Base-by-base conservation (phyloP, 1,140 invertebrate species). In the Habropoda laboriosa region DNA sequence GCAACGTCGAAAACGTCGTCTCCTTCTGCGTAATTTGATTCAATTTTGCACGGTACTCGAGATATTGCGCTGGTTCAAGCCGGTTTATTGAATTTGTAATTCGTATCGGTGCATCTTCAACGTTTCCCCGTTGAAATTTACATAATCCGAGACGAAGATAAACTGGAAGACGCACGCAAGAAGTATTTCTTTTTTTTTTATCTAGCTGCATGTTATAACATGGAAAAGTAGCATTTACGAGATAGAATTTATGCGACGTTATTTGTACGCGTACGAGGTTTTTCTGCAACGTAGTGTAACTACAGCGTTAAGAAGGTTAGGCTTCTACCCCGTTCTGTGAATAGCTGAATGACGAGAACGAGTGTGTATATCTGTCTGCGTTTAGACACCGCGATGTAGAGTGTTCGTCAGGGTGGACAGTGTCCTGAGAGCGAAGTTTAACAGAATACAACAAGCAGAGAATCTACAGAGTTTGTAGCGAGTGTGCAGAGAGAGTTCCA, bases 371-470 rank as follows among this genome's bases (percentile, higher is more conserved):
- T 32, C 4, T n/a, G 58, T 18, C 12, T 13, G 13, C 6, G 24
- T 63, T 24, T 27, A 10, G 40, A 38, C 42, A 24, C 12, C n/a
- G 58, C 32, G 12, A 35, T 10, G 35, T 5, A n/a, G 60, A 63
- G 60, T 42, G 35, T 63, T 38, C 38, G 42, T 63, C 16, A 63
- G 38, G 38, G 16, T 24, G 38, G 60, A 7, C 60, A 18, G n/a
- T 63, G 60, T 63, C 21, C 21, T 40, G 21, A 42, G 38, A 42
- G 60, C 3, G 38, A 42, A 63, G 60, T 63, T 63, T 63, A 38
- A 12, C 38, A 42, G 38, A 27, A 42, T 21, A 42, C 38, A 42
- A 13, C n/a, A n/a, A 5, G 30, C n/a, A 32, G 35, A 63, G 35
- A 63, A 8, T n/a, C 38, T 42, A 16, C n/a, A n/a, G 60, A 63